Evolutionary conservation across 2,888 invertebrate genomes (phyloP).

Genomic region (Dendrolimus pini): DNA sequence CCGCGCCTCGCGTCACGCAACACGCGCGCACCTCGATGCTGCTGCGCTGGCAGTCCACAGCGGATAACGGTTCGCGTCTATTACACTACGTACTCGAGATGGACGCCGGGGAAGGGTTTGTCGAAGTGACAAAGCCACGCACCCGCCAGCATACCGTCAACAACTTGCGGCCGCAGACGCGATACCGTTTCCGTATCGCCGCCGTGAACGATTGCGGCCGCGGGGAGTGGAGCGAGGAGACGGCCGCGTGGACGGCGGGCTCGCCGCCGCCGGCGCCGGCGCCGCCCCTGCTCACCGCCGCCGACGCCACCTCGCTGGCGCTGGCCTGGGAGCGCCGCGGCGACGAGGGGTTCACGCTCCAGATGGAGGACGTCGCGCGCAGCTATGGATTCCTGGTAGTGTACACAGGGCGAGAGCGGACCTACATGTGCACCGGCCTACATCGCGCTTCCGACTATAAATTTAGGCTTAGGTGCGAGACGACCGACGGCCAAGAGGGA

Average conservation of each 20-base stretch:
- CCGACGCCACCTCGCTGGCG: constrained; percentile 79
- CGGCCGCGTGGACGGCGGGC: constrained; percentile 84
- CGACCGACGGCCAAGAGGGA: constrained; percentile 86
- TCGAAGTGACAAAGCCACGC: constrained; percentile 83
- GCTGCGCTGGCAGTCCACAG: constrained; percentile 82
- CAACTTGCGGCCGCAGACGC: constrained; percentile 86
- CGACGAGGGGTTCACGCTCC: constrained; percentile 89
- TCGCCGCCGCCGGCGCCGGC: constrained; percentile 87
- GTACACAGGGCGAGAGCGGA: constrained; percentile 85
- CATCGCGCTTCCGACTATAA: constrained; percentile 87
- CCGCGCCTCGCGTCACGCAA: constrained; percentile 83
- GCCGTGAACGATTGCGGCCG: constrained; percentile 89
- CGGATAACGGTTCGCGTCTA: constrained; percentile 88
- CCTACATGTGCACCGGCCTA: constrained; percentile 81
- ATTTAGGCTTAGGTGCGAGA: constrained; percentile 88
- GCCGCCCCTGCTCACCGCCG: constrained; percentile 82
- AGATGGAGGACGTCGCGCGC: constrained; percentile 83
- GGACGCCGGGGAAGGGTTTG: constrained; percentile 84
- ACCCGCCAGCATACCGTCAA: constrained; percentile 85
- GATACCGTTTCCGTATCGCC: constrained; percentile 88
- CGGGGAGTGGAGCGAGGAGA: constrained; percentile 82
- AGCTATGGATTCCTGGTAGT: constrained; percentile 88
- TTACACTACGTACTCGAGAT: constrained; percentile 86
- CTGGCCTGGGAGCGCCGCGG: constrained; percentile 86
- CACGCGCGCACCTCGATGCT: constrained; percentile 84